phyloP scores from a whole-genome alignment of 1,140 invertebrate genomes.

The Drosophila ogumai region DNA sequence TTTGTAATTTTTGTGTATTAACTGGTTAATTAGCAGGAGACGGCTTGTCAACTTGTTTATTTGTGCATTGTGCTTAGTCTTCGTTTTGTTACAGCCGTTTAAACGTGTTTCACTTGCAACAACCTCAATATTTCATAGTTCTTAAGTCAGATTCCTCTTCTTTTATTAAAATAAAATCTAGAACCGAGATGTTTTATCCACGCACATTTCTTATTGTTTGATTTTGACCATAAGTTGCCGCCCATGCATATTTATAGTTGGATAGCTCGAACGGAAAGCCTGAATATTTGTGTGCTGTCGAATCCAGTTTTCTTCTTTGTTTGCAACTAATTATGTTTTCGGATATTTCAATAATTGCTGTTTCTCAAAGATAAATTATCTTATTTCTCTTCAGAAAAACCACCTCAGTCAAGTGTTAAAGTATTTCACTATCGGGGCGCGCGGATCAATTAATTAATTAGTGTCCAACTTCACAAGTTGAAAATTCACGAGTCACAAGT shows the following conservation, averaged over 20 bases:
- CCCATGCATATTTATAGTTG: slow-evolving; percentile 49
- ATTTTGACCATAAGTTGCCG: slow-evolving; percentile 43
- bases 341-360: slow-evolving; percentile 26
- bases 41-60: slow-evolving; percentile 26
- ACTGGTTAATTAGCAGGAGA: slow-evolving; percentile 23
- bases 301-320: slow-evolving; percentile 52
- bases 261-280: slow-evolving; percentile 5
- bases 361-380: slow-evolving; percentile 26
- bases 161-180: not conserved
- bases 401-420: slow-evolving; percentile 19
- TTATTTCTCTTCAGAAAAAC: slow-evolving; percentile 6
- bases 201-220: slow-evolving; percentile 43
- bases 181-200: slow-evolving; percentile 12
- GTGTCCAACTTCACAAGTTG: slow-evolving; percentile 13
- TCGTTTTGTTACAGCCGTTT: not conserved
- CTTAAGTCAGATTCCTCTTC: not conserved
- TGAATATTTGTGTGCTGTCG: slow-evolving; percentile 23
- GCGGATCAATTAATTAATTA: slow-evolving; percentile 37
- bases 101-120: slow-evolving; percentile 1
- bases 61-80: not conserved
- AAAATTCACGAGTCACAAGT: slow-evolving; percentile 22
- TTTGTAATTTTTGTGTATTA: slow-evolving; percentile 10
- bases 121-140: slow-evolving; percentile 3
- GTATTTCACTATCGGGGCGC: slow-evolving; percentile 18
- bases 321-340: slow-evolving; percentile 47